A percentile compares a stretch with the other conserved stretches of the same genome.
Evolutionary conservation across 1,140 invertebrate genomes (phyloP).

Genomic region (Drosophila neocordata): DNA sequence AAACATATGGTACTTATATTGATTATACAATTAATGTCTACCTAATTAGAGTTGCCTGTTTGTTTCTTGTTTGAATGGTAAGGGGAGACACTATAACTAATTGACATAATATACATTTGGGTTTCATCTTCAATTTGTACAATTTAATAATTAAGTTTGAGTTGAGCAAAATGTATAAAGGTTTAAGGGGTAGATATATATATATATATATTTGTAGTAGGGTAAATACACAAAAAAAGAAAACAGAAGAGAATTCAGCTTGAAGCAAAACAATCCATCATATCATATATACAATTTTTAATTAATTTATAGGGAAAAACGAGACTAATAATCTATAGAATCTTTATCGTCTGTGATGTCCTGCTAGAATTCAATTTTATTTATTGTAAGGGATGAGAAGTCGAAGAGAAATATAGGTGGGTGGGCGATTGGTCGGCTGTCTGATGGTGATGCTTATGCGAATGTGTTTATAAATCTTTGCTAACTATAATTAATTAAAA

Average conservation of each 20-base stretch:
- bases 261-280: not conserved
- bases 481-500: not conserved
- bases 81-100: conserved; percentile 22
- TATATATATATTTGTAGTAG: not conserved
- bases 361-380: too few species aligned
- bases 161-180: not conserved
- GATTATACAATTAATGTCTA: not conserved
- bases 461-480: conserved; percentile 10
- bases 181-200: too few species aligned
- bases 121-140: not conserved
- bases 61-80: not conserved
- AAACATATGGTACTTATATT: not conserved
- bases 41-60: conserved; percentile 5
- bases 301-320: not conserved
- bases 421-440: not conserved
- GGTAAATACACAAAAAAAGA: not conserved
- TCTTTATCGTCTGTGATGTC: not conserved
- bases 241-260: not conserved
- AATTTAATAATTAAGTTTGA: not conserved
- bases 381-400: too few species aligned
- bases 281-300: not conserved
- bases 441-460: not conserved
- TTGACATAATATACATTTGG: conserved; percentile 37
- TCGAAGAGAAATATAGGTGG: not conserved
- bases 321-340: not conserved